Percentiles rank a stretch among this genome's conserved stretches.
Evolutionary conservation across 1,140 invertebrate genomes (phyloP).

Genomic region (Portunus trituberculatus): DNA sequence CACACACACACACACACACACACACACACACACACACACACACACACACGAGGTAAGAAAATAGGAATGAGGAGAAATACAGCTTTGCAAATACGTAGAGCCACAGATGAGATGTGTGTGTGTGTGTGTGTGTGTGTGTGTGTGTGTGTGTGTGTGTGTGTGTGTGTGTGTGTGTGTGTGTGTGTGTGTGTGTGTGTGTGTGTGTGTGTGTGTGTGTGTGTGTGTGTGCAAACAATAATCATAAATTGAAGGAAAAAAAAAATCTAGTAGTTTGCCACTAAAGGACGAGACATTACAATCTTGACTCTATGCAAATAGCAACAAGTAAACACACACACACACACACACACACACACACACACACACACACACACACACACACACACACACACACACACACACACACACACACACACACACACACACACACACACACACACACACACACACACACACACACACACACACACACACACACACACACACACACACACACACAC

Average conservation of each 20-base stretch:
- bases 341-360: too few relatives aligned
- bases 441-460: neutral
- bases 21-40: slow-evolving; percentile 3
- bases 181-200: slow-evolving; percentile 32
- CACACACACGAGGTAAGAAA: neutral
- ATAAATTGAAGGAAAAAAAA: too few relatives aligned
- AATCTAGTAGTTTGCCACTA: too few relatives aligned
- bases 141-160: slow-evolving; percentile 28
- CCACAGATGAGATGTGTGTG: neutral
- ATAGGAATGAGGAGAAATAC: neutral
- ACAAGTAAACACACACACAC: too few relatives aligned
- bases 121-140: slow-evolving; percentile 41
- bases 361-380: too few relatives aligned
- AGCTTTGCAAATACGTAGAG: too few relatives aligned
- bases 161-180: slow-evolving; percentile 38
- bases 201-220: slow-evolving; percentile 23
- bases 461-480: neutral
- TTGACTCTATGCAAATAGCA: too few relatives aligned
- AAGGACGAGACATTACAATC: too few relatives aligned
- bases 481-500: too few relatives aligned
- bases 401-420: too few relatives aligned
- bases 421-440: neutral
- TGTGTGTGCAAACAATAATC: neutral
- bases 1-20: slow-evolving; percentile 29
- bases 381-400: neutral